These are phyloP conservation scores for Adelognathus sp. DNA, from an alignment of 2,888 invertebrate genomes.

Conservation along the genomic window DNA sequence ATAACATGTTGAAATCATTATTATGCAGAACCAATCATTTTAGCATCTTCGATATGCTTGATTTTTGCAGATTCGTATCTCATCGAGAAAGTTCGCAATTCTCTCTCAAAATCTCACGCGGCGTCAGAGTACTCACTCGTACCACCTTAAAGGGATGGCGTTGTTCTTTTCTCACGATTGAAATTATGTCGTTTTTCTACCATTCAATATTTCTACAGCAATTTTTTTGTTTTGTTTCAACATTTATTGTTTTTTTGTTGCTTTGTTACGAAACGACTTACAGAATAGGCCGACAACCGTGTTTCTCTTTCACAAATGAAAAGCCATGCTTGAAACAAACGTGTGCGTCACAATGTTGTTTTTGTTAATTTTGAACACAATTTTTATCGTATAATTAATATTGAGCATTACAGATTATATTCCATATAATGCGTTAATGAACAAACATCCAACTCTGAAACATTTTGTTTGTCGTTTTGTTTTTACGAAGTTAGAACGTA, in stretches of 20 bases:
- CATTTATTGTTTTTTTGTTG: conserved; percentile 39
- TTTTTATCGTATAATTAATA: conserved; percentile 30
- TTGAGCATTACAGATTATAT: conserved; percentile 51
- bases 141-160: too few species aligned
- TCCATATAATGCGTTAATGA: conserved; percentile 40
- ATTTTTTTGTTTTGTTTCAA: conserved; percentile 58
- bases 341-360: conserved; percentile 57
- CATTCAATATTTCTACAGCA: too few species aligned
- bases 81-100: too few species aligned
- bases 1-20: too few species aligned
- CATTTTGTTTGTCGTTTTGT: not conserved
- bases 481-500: conserved; percentile 51
- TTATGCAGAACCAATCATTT: too few species aligned
- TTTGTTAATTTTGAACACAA: conserved; percentile 53
- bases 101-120: too few species aligned
- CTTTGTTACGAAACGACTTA: conserved; percentile 66
- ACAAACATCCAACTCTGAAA: not conserved
- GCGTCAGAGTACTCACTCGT: too few species aligned
- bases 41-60: too few species aligned
- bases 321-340: conserved; percentile 60
- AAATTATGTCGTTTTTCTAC: too few species aligned
- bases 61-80: too few species aligned
- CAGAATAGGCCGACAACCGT: conserved; percentile 79
- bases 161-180: too few species aligned
- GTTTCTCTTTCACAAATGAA: conserved; percentile 41